Conservation (phyloP, 2,113 vertebrate genomes). For the Chaetops frenatus region DNA sequence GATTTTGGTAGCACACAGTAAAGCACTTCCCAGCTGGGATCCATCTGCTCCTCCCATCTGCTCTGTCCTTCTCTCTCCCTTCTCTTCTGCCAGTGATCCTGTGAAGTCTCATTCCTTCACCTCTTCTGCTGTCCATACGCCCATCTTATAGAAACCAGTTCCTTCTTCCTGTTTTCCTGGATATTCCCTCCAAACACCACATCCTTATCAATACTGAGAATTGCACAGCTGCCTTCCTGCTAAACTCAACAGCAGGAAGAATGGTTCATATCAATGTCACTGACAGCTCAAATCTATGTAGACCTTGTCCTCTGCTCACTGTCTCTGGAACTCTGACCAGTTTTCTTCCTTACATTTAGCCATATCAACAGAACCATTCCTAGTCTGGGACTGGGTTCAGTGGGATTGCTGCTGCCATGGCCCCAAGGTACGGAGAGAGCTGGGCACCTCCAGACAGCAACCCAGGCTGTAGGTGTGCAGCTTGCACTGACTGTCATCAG, state of each 20-base stretch:
- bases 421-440: neutral
- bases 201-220: neutral
- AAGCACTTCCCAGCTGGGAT: neutral
- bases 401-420: neutral
- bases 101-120: neutral
- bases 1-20: neutral
- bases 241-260: neutral
- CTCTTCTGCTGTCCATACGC: neutral
- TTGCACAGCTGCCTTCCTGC: neutral
- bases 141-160: neutral
- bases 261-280: accelerated
- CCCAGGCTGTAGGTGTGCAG: neutral
- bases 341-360: neutral
- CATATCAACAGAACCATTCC: neutral
- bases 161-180: neutral
- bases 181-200: neutral
- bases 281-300: neutral
- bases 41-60: conserved; percentile 42
- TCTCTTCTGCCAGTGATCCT: neutral
- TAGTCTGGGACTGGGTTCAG: neutral
- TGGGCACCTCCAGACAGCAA: neutral
- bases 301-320: neutral
- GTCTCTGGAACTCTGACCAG: neutral
- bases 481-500: neutral
- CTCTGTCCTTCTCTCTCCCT: neutral